Base-by-base conservation (phyloP, 2,113 vertebrate species). In the Odocoileus hemionus region DNA sequence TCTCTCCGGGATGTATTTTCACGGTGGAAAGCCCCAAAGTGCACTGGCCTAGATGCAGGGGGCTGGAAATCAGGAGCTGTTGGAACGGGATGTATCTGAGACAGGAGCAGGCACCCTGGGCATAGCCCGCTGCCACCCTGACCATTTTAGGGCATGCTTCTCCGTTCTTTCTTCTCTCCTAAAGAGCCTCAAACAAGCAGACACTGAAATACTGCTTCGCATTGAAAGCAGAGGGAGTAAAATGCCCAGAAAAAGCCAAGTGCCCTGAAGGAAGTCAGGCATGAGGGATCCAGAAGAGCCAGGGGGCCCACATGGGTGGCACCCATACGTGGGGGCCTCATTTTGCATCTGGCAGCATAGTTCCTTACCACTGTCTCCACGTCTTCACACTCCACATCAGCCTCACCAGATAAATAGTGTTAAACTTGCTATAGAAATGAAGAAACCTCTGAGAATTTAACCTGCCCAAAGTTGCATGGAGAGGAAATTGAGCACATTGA, bases 271-370 rank as follows among this genome's bases (percentile, higher is more conserved):
- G 74, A 47, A 26, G 57, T 21, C 28, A 25, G 30, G 21, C 1
- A 0, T 16, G 74, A 19, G 14, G 19, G 36, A 60, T 25, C 43
- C 39, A 39, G 28, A 36, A 3, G 15, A 47, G 47, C 57, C 23
- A 25, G 52, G 11, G 1, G 4, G 7, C 50, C 0, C 6, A 23
- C 30, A 1, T 6, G 26, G 39, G 17, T 1, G 3, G 5, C 30
- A 30, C 25, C 70, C 13, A 4, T n/a, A 7, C 0, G 1, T 19
- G 25, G 70, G 26, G 23, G 14, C 45, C 50, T 79, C 16, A 1
- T 10, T 39, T 39, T 36, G 4, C 14, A 19, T 5, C 55, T 47
- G 67, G 28, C 36, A n/a, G 50, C 21, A 74, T 2, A 4, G 60
- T 36, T 61, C 2, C 33, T 43, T 60, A 36, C 30, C 2, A 0